Evolutionary conservation across 2,888 invertebrate species (phyloP).

Genomic region (Vannuccia rotundouncinata): DNA sequence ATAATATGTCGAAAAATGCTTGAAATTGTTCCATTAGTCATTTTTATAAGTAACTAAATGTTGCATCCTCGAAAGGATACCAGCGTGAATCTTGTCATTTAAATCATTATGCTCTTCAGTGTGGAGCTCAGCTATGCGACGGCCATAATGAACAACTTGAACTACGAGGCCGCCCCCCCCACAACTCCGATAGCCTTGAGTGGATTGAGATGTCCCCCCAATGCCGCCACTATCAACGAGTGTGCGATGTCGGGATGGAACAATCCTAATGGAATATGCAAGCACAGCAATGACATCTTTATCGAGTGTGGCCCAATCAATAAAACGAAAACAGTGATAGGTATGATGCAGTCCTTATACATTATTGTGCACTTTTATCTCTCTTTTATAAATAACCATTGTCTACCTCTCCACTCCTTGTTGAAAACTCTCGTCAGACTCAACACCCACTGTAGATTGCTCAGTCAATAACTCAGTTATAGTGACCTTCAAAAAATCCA

Average conservation of each 20-base stretch:
- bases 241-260: background rate
- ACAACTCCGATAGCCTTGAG: background rate
- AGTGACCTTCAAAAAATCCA: background rate
- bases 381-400: background rate
- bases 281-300: background rate
- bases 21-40: too few species aligned
- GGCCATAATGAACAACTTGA: background rate
- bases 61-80: too few species aligned
- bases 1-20: too few species aligned
- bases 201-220: background rate
- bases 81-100: background rate
- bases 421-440: background rate
- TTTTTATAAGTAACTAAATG: too few species aligned
- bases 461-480: background rate
- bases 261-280: background rate
- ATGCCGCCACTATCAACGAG: background rate
- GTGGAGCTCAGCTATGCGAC: background rate
- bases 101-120: background rate
- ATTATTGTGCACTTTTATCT: too few species aligned
- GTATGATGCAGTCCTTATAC: background rate
- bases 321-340: background rate
- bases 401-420: background rate
- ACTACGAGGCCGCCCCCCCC: background rate
- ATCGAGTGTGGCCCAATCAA: background rate
- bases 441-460: background rate